Base-by-base conservation (phyloP, 2,888 invertebrate genomes). In the Acrocera orbiculus region DNA sequence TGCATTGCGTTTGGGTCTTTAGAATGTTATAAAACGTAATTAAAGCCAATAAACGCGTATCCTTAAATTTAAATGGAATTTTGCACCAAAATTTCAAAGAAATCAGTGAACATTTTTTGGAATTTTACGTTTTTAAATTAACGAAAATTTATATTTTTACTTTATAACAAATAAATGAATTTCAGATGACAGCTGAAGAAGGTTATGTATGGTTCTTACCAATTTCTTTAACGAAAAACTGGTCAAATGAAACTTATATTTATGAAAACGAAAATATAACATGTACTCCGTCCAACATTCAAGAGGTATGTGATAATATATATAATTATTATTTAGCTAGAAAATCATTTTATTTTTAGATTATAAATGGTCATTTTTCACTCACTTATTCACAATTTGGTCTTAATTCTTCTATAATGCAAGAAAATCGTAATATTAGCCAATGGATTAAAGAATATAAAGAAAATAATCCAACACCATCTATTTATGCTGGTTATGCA, bases 141-240 rank as follows among this genome's bases (percentile, higher is more conserved):
- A 25, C n/a, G 6, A 7, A 17, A 32, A 14, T 15, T 11, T 27
- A 22, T n/a, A n/a, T n/a, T n/a, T n/a, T n/a, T n/a, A n/a, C n/a
- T n/a, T n/a, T n/a, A n/a, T n/a, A n/a, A 36, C 17, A 26, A 15
- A 15, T 24, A 16, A 23, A 6, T 29, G 13, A 63, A 46, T 64
- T 70, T 40, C 67, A 74, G 40, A 80, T 83, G 70, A 70, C 72
- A 15, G 73, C 74, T 1, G 52, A 55, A 29, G 58, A 77, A 44
- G 82, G 81, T 24, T 82, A 78, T 54, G 78, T 81, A 3, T 90
- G 89, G 89, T 81, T 90, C 51, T 62, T 90, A 36, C 85, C 89
- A 0, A 65, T 69, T 22, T 77, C 82, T 75, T 62, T 79, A 14
- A 64, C 67, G 6, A 52, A 62, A 3, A 57, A 66, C 40, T 77